Conservation (phyloP, 2,113 vertebrate genomes). For the Gymnarchus niloticus region DNA sequence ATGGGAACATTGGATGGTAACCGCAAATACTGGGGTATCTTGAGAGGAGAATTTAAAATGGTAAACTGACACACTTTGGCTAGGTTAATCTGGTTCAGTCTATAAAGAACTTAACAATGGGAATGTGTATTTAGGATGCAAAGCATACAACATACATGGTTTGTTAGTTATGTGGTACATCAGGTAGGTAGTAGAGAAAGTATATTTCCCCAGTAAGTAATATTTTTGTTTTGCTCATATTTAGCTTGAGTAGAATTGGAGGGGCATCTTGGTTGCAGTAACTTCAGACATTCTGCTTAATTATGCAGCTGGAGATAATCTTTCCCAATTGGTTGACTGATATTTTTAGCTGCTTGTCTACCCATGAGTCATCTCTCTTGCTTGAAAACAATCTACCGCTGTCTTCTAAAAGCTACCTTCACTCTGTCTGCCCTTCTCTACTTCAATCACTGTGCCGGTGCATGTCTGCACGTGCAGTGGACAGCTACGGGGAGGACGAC, state of each 20-base stretch:
- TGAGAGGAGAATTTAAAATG: neutral
- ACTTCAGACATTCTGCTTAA: neutral
- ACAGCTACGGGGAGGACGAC: conserved; percentile 62
- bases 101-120: too few species aligned
- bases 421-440: neutral
- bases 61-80: neutral
- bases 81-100: too few species aligned
- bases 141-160: too few species aligned
- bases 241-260: too few species aligned
- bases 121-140: too few species aligned
- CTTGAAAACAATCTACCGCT: neutral
- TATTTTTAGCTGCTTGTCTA: neutral
- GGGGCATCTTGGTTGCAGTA: too few species aligned
- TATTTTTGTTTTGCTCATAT: too few species aligned
- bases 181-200: too few species aligned
- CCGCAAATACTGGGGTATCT: neutral
- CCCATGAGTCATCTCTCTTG: neutral
- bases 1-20: neutral
- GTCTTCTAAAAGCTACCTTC: neutral
- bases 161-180: too few species aligned
- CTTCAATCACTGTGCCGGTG: too few species aligned
- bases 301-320: neutral
- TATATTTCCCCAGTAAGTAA: too few species aligned
- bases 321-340: neutral
- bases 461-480: conserved; percentile 51